Evolutionary conservation across 2,888 invertebrate genomes (phyloP).

Genomic region (Nymphalis urticae): DNA sequence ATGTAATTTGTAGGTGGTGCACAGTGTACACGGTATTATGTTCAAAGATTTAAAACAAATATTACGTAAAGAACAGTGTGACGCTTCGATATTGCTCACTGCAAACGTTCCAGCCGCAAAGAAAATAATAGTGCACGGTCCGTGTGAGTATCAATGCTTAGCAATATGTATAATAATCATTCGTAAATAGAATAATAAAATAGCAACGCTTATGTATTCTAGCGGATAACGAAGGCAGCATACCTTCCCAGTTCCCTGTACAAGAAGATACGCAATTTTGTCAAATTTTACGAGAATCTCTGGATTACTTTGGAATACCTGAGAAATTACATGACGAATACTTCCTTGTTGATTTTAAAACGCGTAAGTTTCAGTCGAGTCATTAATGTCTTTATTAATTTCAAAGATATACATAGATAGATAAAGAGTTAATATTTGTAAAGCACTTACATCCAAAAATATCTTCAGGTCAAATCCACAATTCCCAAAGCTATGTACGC

Average conservation of each 20-base stretch:
- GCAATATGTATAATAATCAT: too few species aligned
- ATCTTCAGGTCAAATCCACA: slow-evolving; percentile 94
- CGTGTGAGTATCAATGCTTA: slow-evolving; percentile 54
- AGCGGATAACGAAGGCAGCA: slow-evolving; percentile 94
- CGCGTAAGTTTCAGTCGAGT: slow-evolving; percentile 85
- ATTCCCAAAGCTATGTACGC: slow-evolving; percentile 96
- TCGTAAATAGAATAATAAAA: too few species aligned
- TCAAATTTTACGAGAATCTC: slow-evolving; percentile 95
- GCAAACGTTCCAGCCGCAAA: slow-evolving; percentile 99
- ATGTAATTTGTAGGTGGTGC: slow-evolving; percentile 87
- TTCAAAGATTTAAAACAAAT: slow-evolving; percentile 99
- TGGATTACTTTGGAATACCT: slow-evolving; percentile 98
- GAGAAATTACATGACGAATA: slow-evolving; percentile 93
- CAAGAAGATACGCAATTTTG: slow-evolving; percentile 98
- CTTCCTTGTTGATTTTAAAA: slow-evolving; percentile 98
- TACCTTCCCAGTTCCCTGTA: slow-evolving; percentile 99
- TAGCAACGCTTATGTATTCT: slow-evolving; percentile 26
- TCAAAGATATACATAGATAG: too few species aligned
- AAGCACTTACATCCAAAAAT: neutral
- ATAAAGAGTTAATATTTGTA: too few species aligned
- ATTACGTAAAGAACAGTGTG: slow-evolving; percentile 98
- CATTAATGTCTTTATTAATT: neutral
- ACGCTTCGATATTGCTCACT: slow-evolving; percentile 97
- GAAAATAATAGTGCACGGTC: slow-evolving; percentile 98
- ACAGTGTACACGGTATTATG: slow-evolving; percentile 99